A percentile compares a stretch with the other conserved stretches of the same genome.
These are phyloP conservation scores for Apotomis capreana DNA, from an alignment of 2,888 invertebrate species.

Conservation along the genomic window DNA sequence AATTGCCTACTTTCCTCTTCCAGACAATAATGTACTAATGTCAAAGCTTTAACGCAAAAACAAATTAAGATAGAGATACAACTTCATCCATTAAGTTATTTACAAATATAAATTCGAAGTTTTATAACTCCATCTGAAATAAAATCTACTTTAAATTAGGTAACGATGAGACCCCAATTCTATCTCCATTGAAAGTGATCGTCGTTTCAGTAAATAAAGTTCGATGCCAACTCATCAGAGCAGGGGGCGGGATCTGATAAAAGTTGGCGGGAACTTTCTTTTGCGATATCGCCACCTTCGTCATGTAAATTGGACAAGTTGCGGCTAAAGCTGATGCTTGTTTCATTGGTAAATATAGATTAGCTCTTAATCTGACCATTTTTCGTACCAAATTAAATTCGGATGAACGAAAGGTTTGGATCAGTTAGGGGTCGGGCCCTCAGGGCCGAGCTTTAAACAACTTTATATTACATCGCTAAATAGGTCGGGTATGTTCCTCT, in stretches of 20 bases:
- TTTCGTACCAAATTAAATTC: constrained; percentile 66
- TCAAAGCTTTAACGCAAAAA: too few relatives aligned
- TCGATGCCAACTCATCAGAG: constrained; percentile 79
- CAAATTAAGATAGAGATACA: too few relatives aligned
- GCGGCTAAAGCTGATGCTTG: constrained; percentile 70
- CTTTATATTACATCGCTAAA: constrained; percentile 22
- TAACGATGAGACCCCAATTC: constrained; percentile 48
- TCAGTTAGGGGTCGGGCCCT: constrained; percentile 15
- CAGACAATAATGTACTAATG: too few relatives aligned
- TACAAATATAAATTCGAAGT: not conserved
- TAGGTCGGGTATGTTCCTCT: not conserved
- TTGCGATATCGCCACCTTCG: constrained; percentile 81
- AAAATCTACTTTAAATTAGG: constrained; percentile 33
- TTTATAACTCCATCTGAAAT: constrained; percentile 15
- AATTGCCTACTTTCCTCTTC: too few relatives aligned
- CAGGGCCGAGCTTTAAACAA: constrained; percentile 30
- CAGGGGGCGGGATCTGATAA: constrained; percentile 78
- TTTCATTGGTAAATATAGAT: constrained; percentile 76
- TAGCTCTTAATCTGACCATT: constrained; percentile 71
- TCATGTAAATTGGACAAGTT: constrained; percentile 82
- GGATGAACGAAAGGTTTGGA: constrained; percentile 31
- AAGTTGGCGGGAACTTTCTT: constrained; percentile 79
- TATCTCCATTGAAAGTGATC: constrained; percentile 64
- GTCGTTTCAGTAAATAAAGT: constrained; percentile 77
- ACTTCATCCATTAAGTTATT: not conserved